Base-by-base conservation (phyloP, 1,140 invertebrate species). In the Myzus persicae region DNA sequence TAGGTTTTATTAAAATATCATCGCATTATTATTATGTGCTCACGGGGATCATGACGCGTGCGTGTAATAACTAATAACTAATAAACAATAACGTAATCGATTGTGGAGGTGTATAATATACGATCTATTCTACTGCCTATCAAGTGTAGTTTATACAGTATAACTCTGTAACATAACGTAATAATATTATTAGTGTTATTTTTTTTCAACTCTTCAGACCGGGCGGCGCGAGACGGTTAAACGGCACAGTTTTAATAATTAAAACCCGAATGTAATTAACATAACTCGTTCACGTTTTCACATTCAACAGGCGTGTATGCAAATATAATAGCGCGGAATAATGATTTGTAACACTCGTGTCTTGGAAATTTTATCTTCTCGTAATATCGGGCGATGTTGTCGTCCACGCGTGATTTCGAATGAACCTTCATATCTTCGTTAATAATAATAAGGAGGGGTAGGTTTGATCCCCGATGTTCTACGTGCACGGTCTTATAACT, bases 241-340 rank as follows among this genome's bases (percentile, higher is more conserved):
- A 89, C 24, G 51, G 44, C 87, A 36, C 87, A 54, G 48, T 89
- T 89, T 54, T 54, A 51, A 88, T 89, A 89, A 89, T 89, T 89
- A 89, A 89, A 89, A 89, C 48, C 1, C n/a, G n/a, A 51, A 76
- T 76, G 46, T 89, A 54, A 89, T 89, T 89, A 89, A 89, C 87
- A 89, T 89, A 89, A 89, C 87, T 89, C 87, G 87, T 89, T 89
- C 87, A 26, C 51, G 51, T 51, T 89, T 51, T 51, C 22, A 26
- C 38, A 51, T 26, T 89, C 20, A 89, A 88, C 85, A 46, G 44
- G 85, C 85, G 85, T 46, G 85, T 88, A 46, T 88, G 85, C 85
- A 88, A 88, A 88, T 76, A 76, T 76, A 76, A 76, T 46, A 4
- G 31, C 31, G 44, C 31, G 20, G 85, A 46, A 87, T 87, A 88